Percentiles rank a stretch among this genome's conserved stretches.
Conservation (phyloP, 2,888 invertebrate genomes). For the Brachypterus glaber region DNA sequence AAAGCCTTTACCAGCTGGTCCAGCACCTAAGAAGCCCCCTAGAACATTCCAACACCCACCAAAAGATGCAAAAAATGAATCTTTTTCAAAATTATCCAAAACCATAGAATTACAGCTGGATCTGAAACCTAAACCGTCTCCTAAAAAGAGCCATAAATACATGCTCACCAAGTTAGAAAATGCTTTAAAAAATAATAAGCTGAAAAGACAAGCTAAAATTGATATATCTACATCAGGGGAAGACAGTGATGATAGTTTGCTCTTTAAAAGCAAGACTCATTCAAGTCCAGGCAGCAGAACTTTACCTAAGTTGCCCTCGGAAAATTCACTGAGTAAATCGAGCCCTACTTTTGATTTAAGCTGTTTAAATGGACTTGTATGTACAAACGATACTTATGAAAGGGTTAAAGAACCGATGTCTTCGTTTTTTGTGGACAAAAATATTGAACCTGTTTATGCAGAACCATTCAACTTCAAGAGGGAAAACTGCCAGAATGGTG, state of each 20-base stretch:
- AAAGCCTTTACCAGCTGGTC: conserved; percentile 58
- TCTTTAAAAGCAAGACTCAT: conserved; percentile 29
- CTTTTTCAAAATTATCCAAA: conserved; percentile 26
- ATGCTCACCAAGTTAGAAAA: conserved; percentile 57
- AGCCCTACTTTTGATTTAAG: conserved; percentile 31
- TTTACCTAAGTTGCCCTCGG: conserved; percentile 20
- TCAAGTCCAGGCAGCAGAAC: no score
- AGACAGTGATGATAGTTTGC: conserved; percentile 34
- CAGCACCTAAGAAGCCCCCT: conserved; percentile 69
- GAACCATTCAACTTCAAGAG: conserved; percentile 44
- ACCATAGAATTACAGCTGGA: conserved; percentile 16
- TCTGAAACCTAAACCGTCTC: conserved; percentile 17
- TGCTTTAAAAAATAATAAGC: conserved; percentile 46
- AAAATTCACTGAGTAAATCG: conserved; percentile 9
- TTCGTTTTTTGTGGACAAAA: conserved; percentile 34
- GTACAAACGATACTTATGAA: conserved; percentile 32
- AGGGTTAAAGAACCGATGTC: conserved; percentile 33
- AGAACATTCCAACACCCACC: conserved; percentile 47
- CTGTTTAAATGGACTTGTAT: conserved; percentile 38
- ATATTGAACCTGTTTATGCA: conserved; percentile 52
- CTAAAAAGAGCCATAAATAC: conserved; percentile 46
- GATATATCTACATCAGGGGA: conserved; percentile 32
- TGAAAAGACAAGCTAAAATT: conserved; percentile 26
- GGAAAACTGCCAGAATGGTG: conserved; percentile 16
- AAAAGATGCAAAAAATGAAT: conserved; percentile 11